A percentile compares a stretch with the other conserved stretches of the same genome.
Conservation (phyloP, 2,797 vertebrate species). For the Sebastes trivittatus region DNA sequence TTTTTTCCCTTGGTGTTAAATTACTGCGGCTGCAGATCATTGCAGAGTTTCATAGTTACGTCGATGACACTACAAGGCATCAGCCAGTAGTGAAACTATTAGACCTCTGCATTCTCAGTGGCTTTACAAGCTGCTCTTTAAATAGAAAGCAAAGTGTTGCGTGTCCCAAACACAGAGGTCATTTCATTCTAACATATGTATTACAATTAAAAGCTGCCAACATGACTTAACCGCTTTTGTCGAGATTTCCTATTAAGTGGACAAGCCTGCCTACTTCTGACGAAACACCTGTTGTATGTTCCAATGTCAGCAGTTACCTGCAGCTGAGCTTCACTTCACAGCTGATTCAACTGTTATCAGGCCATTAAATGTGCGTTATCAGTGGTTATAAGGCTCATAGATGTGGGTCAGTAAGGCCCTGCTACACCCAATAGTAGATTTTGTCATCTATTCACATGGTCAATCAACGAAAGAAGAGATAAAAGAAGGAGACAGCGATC, state of each 20-base stretch:
- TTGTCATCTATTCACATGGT: too few relatives aligned
- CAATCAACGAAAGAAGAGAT: too few relatives aligned
- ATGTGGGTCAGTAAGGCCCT: too few relatives aligned
- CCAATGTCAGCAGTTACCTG: background rate
- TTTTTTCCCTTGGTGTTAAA: background rate
- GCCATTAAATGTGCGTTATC: too few relatives aligned
- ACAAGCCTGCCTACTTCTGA: background rate
- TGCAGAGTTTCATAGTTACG: background rate
- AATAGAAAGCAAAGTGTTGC: background rate
- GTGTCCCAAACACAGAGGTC: background rate
- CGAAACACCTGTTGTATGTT: background rate
- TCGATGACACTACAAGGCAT: background rate
- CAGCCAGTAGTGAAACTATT: background rate
- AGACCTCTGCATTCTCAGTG: too few relatives aligned
- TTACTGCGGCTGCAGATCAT: background rate
- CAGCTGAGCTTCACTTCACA: background rate
- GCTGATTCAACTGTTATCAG: too few relatives aligned
- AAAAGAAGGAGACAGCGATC: too few relatives aligned
- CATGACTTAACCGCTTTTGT: background rate
- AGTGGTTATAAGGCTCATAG: too few relatives aligned
- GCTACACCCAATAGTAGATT: too few relatives aligned
- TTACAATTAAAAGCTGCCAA: background rate
- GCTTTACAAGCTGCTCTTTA: background rate
- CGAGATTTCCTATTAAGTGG: background rate
- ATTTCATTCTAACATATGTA: background rate